Base-by-base conservation (phyloP, 2,797 vertebrate genomes). In the Salarias fasciatus region DNA sequence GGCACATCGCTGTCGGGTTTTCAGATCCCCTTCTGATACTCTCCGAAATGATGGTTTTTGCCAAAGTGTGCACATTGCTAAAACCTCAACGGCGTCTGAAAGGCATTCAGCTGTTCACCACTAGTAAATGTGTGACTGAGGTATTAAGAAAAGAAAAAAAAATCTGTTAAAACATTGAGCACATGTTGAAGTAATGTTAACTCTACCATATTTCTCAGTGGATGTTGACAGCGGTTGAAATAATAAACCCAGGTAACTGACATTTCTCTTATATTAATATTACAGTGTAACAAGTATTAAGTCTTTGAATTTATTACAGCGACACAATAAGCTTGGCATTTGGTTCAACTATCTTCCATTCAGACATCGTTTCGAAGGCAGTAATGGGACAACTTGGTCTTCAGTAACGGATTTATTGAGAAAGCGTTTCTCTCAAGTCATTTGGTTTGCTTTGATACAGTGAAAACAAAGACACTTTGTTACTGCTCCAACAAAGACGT, bases 31-130 rank as follows among this genome's bases (percentile, higher is more conserved):
- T 53, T 78, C 57, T 70, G 51, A 84, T 77, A 82, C 47, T 67
- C 61, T 80, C 58, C 59, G 37, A 57, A 74, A 59, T 54, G 5
- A 15, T 15, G 35, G 35, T 58, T 68, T 69, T 75, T 77, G 65
- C 80, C 83, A 76, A 78, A 82, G 50, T 28, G 31, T 66, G 55
- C 61, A 56, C 67, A 75, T 72, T 15, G 40, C 58, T 75, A 49
- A 74, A 85, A 79, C 24, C 72, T 73, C 66, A 1, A 2, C 38
- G 41, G 63, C 56, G 53, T 83, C 63, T 79, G 69, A 73, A 53
- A 59, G 52, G 72, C 61, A 59, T 68, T 79, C 85, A 88, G 83
- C 81, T 87, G 86, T 77, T 86, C 72, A 11, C 63, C 52, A 57
- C 30, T 41, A 61, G 80, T 10, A 11, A 58, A 18, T 51, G 66